These are phyloP conservation scores for Drosophila leontia DNA, from an alignment of 1,140 invertebrate genomes.

Conservation along the genomic window DNA sequence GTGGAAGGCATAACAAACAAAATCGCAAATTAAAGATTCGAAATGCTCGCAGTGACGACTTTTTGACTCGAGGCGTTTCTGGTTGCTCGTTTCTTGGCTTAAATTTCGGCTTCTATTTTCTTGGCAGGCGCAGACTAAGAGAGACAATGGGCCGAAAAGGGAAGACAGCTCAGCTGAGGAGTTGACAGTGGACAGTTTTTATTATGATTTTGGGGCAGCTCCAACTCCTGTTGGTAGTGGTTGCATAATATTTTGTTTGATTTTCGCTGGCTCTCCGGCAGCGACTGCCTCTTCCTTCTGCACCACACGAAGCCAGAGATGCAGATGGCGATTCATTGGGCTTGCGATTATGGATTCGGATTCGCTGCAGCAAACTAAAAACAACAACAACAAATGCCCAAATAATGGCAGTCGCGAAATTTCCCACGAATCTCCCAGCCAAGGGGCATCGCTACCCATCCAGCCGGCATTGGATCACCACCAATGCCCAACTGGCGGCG, in stretches of 20 bases:
- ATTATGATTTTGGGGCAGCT: constrained; percentile 71
- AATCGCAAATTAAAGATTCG: constrained; percentile 73
- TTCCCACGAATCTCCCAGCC: constrained; percentile 70
- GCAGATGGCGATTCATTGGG: constrained; percentile 72
- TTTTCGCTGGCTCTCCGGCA: constrained; percentile 28
- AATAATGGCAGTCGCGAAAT: constrained; percentile 73
- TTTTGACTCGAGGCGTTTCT: constrained; percentile 71
- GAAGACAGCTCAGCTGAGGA: constrained; percentile 61
- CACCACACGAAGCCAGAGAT: constrained; percentile 47
- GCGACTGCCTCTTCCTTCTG: constrained; percentile 34
- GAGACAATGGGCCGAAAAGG: constrained; percentile 43
- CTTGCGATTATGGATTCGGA: constrained; percentile 70
- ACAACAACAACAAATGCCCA: constrained; percentile 60
- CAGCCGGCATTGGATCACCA: constrained; percentile 53
- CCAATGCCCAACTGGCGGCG: constrained; percentile 12
- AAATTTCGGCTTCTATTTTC: constrained; percentile 49
- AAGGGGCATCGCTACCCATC: constrained; percentile 36
- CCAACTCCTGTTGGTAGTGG: constrained; percentile 50
- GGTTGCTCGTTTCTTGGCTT: constrained; percentile 48
- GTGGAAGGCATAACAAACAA: constrained; percentile 51
- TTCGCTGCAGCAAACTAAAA: constrained; percentile 44
- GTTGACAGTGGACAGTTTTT: constrained; percentile 80
- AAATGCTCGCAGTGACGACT: constrained; percentile 72
- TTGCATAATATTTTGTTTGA: constrained; percentile 56
- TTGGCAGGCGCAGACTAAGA: constrained; percentile 31